Conservation (phyloP, 2,113 vertebrate species). For the Pantherophis guttatus region DNA sequence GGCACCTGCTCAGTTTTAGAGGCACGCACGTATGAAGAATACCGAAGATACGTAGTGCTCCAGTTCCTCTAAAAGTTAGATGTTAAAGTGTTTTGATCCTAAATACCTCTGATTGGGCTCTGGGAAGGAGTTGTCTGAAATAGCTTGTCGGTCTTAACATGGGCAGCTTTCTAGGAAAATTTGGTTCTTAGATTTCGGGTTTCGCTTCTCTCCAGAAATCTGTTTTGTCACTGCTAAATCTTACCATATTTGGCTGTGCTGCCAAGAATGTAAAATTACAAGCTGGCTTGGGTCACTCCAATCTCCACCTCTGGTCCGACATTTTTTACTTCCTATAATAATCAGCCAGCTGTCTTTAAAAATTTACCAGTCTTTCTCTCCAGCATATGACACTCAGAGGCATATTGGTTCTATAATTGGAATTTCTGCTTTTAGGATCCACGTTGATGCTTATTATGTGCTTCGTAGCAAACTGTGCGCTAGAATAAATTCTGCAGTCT, state of each 20-base stretch:
- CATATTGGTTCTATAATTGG: not conserved
- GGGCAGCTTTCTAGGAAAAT: not conserved
- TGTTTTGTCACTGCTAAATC: not conserved
- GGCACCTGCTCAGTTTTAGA: not conserved
- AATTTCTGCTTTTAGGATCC: not conserved
- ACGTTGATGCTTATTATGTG: not conserved
- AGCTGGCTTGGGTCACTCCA: not conserved
- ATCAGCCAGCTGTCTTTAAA: not conserved
- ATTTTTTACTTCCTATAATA: not conserved
- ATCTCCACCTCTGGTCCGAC: too few relatives aligned
- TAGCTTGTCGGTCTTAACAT: not conserved
- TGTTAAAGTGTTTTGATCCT: not conserved
- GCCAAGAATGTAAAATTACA: not conserved
- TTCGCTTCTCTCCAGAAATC: not conserved
- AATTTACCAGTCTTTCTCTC: not conserved
- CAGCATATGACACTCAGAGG: not conserved
- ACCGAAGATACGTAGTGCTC: constrained; percentile 10
- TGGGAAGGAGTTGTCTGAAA: not conserved
- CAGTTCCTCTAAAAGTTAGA: constrained; percentile 3
- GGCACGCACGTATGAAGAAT: not conserved
- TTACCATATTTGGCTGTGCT: not conserved
- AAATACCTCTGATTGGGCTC: not conserved
- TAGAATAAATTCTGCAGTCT: not conserved
- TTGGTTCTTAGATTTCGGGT: not conserved
- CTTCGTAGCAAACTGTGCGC: not conserved